Conservation (phyloP, 2,888 invertebrate genomes). For the Hirtodrosophila confusa region DNA sequence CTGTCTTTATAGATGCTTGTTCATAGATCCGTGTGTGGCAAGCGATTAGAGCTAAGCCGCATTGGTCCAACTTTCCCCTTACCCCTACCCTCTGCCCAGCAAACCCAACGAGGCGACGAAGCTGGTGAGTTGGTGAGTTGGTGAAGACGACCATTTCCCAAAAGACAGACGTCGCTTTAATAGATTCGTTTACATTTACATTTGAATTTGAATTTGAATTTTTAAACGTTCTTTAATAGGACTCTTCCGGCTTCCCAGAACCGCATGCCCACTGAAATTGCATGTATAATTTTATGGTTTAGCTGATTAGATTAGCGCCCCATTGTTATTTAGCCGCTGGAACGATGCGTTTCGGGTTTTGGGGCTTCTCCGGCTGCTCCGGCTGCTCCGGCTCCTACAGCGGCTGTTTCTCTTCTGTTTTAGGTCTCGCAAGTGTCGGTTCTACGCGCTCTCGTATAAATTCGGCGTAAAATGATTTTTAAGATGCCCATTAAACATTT, state of each 20-base stretch:
- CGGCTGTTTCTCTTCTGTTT: constrained; percentile 20
- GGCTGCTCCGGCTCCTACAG: constrained; percentile 10
- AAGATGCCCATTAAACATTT: constrained; percentile 78
- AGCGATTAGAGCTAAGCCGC: constrained; percentile 32
- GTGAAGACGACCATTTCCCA: background rate
- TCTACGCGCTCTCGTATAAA: constrained; percentile 54
- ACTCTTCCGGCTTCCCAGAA: constrained; percentile 74
- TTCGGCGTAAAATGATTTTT: constrained; percentile 76
- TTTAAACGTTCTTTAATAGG: constrained; percentile 68
- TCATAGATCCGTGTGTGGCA: background rate
- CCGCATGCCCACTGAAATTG: constrained; percentile 51
- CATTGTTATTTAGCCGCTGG: constrained; percentile 55
- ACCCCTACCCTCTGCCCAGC: too few relatives aligned
- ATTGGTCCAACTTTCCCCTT: background rate
- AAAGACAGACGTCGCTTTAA: constrained; percentile 14
- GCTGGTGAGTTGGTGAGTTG: too few relatives aligned
- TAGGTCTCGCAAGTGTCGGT: constrained; percentile 35
- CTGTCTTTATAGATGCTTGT: constrained; percentile 38
- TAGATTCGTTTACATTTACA: constrained; percentile 44
- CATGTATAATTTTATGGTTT: constrained; percentile 68
- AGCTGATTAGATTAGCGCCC: constrained; percentile 75
- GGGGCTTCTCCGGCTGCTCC: constrained; percentile 6
- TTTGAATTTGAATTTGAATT: constrained; percentile 48
- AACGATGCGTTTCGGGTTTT: constrained; percentile 16
- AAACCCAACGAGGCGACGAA: too few relatives aligned